These are phyloP conservation scores for Sesamia inferens DNA, from an alignment of 2,888 invertebrate genomes.

Conservation along the genomic window DNA sequence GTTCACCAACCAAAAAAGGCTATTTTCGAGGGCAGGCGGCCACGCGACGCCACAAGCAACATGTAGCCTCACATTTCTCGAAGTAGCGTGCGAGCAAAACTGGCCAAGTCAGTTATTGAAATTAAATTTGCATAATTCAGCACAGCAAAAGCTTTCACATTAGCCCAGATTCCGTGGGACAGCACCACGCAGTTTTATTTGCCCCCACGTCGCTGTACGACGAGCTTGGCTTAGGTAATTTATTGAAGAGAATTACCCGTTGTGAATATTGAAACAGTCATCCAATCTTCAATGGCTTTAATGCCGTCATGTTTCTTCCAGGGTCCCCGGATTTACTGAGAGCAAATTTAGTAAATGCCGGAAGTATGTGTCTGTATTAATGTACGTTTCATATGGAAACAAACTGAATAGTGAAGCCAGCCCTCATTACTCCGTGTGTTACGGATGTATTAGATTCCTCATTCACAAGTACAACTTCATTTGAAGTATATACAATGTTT, in stretches of 20 bases:
- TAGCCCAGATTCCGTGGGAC: constrained; percentile 69
- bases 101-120: constrained; percentile 77
- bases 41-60: constrained; percentile 50
- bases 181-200: constrained; percentile 55
- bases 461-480: not conserved
- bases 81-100: constrained; percentile 66
- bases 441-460: not conserved
- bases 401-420: constrained; percentile 19
- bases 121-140: constrained; percentile 82
- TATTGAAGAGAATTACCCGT: constrained; percentile 55
- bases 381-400: constrained; percentile 27
- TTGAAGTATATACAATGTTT: not conserved
- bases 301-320: constrained; percentile 37
- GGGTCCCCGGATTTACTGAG: constrained; percentile 27
- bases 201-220: constrained; percentile 25
- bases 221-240: constrained; percentile 48
- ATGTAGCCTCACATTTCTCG: constrained; percentile 33
- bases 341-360: constrained; percentile 39
- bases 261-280: constrained; percentile 59
- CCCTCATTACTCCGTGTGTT: constrained; percentile 11
- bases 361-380: constrained; percentile 30
- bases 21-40: constrained; percentile 44
- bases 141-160: constrained; percentile 77
- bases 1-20: constrained; percentile 26
- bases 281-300: constrained; percentile 53